phyloP scores from a whole-genome alignment of 2,888 invertebrate genomes.

The Blastobasis adustella region DNA sequence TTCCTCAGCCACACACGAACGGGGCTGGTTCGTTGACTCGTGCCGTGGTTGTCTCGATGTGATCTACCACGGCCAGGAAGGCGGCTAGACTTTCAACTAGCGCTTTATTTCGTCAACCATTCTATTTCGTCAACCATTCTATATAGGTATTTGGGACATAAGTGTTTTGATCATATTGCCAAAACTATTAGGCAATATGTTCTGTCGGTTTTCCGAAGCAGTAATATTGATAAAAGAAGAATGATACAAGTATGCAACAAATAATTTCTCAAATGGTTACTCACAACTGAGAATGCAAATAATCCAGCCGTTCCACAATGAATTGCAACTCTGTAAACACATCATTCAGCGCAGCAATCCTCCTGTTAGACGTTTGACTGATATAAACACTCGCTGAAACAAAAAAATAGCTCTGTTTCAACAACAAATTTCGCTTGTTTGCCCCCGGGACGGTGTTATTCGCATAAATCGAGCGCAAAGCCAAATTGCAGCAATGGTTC shows the following conservation, averaged over 20 bases:
- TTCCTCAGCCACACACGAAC: slow-evolving; percentile 37
- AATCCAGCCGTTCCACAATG: slow-evolving; percentile 19
- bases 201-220: no score
- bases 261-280: no score
- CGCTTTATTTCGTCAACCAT: no score
- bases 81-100: no score
- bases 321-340: slow-evolving; percentile 26
- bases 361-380: slow-evolving; percentile 50
- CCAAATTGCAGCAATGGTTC: slow-evolving; percentile 66
- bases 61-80: no score
- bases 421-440: slow-evolving; percentile 65
- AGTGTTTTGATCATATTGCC: no score
- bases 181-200: no score
- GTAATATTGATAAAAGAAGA: no score
- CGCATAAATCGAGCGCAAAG: slow-evolving; percentile 67
- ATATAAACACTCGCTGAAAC: slow-evolving; percentile 49
- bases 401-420: slow-evolving; percentile 57
- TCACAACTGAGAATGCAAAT: slow-evolving; percentile 7
- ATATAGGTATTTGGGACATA: no score
- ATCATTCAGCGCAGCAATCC: slow-evolving; percentile 37
- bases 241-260: no score
- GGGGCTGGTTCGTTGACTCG: slow-evolving; percentile 13
- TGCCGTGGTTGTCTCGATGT: not conserved
- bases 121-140: no score
- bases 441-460: slow-evolving; percentile 59